Evolutionary conservation across 2,797 vertebrate genomes (phyloP), one percentile per base, ranked within the genome.

Genomic region (Poeciliopsis turneri): DNA sequence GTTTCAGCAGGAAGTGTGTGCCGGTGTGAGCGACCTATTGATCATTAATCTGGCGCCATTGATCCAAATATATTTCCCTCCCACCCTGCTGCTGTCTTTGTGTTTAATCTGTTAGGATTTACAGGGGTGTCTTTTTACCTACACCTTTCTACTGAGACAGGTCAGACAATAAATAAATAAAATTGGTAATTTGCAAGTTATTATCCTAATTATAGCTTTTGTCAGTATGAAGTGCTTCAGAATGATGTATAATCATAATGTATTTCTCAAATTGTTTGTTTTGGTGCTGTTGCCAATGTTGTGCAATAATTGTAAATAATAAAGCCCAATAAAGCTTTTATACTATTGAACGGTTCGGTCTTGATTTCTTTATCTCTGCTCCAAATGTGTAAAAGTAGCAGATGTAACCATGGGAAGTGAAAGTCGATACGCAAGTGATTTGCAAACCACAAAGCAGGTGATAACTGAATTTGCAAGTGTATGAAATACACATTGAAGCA

Each of bases 391-490:
- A 66, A 68, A 20, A 23, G 64, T 68, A 41, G 89, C 88, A 88
- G 80, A 87, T 82, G 76, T 76, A 86, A 84, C 87, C 92, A 87
- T 80, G 89, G 90, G 87, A 93, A 87, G 87, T 92, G 86, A 79
- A 82, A 90, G 95, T 96, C 95, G 92, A 96, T 96, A 93, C 80
- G 80, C 30, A 89, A 94, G 84, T 95, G 95, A 96, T 96, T 96
- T 95, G 95, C 93, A 93, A 89, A 94, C 94, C 93, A 87, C 87
- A 85, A 85, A 81, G 86, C 93, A 89, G 77, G 85, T 95, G 36
- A 51, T 51, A 15, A 49, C 28, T 23, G 69, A 72, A 4, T 88
- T 94, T 95, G 92, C 95, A 95, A 92, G 89, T 93, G 89, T 93
- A 96, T 93, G 89, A 96, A 96, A 96, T 94, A 93, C 89, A 86